Evolutionary conservation across 2,797 vertebrate species (phyloP).

Genomic region (Thripadectes ignobilis): DNA sequence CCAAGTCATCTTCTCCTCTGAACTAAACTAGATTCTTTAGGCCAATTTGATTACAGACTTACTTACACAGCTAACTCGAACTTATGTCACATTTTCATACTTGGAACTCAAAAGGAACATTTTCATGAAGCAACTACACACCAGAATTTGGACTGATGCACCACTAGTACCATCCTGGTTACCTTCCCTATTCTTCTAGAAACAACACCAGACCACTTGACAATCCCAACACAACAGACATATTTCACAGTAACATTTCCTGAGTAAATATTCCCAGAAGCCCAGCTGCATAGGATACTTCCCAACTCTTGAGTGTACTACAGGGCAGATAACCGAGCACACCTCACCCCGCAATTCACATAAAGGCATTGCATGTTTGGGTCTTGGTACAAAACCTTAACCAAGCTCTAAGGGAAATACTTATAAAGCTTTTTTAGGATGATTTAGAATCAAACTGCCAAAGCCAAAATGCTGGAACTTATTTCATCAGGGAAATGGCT

Average conservation of each 20-base stretch:
- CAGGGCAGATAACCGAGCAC: not conserved
- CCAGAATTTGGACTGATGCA: not conserved
- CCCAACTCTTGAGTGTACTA: not conserved
- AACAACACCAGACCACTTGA: not conserved
- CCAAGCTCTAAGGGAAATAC: not conserved
- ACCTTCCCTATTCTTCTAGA: not conserved
- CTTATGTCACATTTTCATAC: not conserved
- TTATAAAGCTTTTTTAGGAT: not conserved
- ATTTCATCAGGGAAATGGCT: slow-evolving; percentile 30
- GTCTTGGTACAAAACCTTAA: not conserved
- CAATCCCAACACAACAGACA: not conserved
- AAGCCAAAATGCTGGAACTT: slow-evolving; percentile 44
- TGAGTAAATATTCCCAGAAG: slow-evolving; percentile 20
- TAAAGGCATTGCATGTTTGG: not conserved
- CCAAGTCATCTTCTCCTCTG: not conserved
- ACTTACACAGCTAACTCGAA: not conserved
- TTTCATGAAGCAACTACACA: not conserved
- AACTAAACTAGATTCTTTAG: not conserved
- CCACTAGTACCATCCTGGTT: not conserved
- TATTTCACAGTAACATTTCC: slow-evolving; percentile 27
- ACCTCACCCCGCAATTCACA: not conserved
- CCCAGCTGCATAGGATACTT: not conserved
- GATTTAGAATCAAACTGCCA: slow-evolving; percentile 14
- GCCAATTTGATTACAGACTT: not conserved
- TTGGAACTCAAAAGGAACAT: not conserved